Evolutionary conservation across 1,140 invertebrate species (phyloP), one percentile per base, ranked within the genome.

Genomic region (Thaumetopoea pityocampa): DNA sequence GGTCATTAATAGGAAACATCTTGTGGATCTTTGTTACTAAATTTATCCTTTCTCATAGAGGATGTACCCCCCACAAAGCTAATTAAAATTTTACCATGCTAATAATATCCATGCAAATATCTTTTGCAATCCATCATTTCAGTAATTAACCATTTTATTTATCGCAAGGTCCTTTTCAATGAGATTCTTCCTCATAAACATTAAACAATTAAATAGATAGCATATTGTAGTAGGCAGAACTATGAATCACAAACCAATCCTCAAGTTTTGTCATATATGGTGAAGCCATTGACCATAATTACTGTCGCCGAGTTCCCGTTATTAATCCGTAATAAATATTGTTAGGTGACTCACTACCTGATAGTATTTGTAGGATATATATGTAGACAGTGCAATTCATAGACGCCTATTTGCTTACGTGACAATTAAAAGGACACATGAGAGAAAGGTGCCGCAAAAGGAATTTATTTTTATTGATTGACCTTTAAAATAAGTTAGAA

Each of bases 261-360:
- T 28, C 50, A 50, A 50, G 34, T 57, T 54, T 53, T 51, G 30
- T 36, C 43, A 44, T 56, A 54, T 56, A 57, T 20, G 50, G 8
- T 35, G 37, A 51, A 74, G 76, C 79, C 74, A 73, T 62, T 73
- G 74, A 78, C 76, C 70, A 77, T 59, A 49, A 51, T 51, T 51
- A 55, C 34, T 51, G 54, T 61, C 50, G 35, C 45, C 44, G 15
- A 65, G 66, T 77, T 83, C 76, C 78, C 70, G 79, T 77, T 78
- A 67, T 37, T 37, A 63, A 59, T 58, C 40, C 45, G 43, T 41
- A 43, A 66, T 60, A 68, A 70, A 70, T 57, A 60, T 69, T 67
- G 54, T 54, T 55, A 56, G 42, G 64, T 83, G 79, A 83, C 54
- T 80, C 79, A 83, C 56, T 47, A 59, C 44, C 36, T 51, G 38